Evolutionary conservation across 2,113 vertebrate genomes (phyloP).

Genomic region (Galeopterus variegatus): DNA sequence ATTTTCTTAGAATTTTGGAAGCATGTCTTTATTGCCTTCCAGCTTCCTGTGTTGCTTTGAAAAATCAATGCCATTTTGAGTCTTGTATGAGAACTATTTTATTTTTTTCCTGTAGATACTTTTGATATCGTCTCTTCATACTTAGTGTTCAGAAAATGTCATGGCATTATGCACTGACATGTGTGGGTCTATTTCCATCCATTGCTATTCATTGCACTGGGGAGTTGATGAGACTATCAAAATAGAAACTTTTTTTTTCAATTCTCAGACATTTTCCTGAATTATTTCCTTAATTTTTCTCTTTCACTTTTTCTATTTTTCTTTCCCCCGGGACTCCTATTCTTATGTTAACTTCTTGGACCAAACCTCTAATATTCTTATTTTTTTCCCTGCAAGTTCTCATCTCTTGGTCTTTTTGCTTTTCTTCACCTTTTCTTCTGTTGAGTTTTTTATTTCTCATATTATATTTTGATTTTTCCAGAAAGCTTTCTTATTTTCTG

Average conservation of each 20-base stretch:
- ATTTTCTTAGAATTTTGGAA: conserved; percentile 11
- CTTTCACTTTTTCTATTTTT: neutral
- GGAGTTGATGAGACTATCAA: neutral
- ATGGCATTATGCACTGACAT: neutral
- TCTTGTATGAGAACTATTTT: neutral
- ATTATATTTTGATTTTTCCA: neutral
- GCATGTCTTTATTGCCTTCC: neutral
- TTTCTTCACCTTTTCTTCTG: neutral
- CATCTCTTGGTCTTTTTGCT: neutral
- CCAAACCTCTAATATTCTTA: neutral
- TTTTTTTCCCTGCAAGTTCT: neutral
- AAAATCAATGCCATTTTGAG: conserved; percentile 21
- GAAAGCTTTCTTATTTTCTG: neutral
- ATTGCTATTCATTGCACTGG: neutral
- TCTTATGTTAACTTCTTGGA: neutral
- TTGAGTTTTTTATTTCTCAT: neutral
- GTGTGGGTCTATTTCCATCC: neutral
- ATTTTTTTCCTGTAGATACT: neutral
- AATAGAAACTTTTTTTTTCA: neutral
- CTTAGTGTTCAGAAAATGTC: neutral
- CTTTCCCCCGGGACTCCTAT: neutral
- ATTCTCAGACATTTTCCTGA: neutral
- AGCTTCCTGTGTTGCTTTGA: neutral
- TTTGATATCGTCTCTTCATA: conserved; percentile 19
- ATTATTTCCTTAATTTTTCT: neutral